phyloP scores from a whole-genome alignment of 2,888 invertebrate species.

The Endomychus coccineus region DNA sequence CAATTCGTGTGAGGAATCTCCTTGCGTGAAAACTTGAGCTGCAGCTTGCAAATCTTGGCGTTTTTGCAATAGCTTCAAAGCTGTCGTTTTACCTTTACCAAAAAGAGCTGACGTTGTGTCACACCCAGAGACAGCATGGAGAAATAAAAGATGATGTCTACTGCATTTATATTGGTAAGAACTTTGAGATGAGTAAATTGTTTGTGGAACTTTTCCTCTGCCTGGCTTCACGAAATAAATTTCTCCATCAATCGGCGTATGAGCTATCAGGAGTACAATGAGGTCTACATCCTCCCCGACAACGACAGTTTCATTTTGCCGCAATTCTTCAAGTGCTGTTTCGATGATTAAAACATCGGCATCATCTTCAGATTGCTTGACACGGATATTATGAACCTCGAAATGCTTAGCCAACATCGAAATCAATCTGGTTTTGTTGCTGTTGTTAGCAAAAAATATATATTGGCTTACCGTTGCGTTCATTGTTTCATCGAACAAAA shows the following conservation, averaged over 20 bases:
- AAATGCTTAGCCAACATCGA: no score
- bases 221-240: slow-evolving; percentile 15
- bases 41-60: neutral
- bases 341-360: no score
- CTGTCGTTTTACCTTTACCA: slow-evolving; percentile 9
- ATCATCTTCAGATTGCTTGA: no score
- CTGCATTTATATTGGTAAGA: neutral
- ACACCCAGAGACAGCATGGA: slow-evolving; percentile 13
- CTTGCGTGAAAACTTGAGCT: neutral
- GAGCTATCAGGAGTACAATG: no score
- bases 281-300: no score
- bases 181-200: neutral
- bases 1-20: neutral
- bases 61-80: neutral
- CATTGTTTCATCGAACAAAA: no score
- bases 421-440: neutral
- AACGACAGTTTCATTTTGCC: no score
- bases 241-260: no score
- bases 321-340: no score
- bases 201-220: neutral
- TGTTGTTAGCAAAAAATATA: slow-evolving; percentile 1
- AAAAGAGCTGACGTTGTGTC: slow-evolving; percentile 12
- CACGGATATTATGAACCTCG: no score
- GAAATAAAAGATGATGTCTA: slow-evolving; percentile 13
- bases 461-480: neutral